Evolutionary conservation across 2,888 invertebrate genomes (phyloP), one percentile per base, ranked within the genome.

Genomic region (Pterostichus niger): DNA sequence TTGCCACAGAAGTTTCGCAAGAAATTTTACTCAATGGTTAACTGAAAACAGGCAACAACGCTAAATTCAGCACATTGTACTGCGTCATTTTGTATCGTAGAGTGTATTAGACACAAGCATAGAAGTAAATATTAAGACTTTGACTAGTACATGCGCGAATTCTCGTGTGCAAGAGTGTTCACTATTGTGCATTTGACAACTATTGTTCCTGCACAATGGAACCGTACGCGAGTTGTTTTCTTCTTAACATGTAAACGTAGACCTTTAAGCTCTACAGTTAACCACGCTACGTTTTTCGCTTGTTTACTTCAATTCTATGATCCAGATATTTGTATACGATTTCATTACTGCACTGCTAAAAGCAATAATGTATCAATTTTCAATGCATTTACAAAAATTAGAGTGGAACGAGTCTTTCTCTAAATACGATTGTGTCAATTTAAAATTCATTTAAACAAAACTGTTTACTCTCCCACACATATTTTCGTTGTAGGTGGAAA

Each of bases 71-170:
- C n/a, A 31, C 52, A 52, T 52, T 75, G 52, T 52, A 75, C 49
- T 49, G 49, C 75, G 75, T 75, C 79, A 79, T 79, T 79, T 79
- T 79, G 64, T 79, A 79, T 64, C 49, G 79, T 17, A 24, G 81
- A 81, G 71, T 81, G 71, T 73, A 71, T 81, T 81, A 54, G 81
- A 81, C 81, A 56, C 31, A 71, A 78, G 56, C 61, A 17, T 54
- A 59, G 80, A 71, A 81, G 81, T 81, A 80, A 81, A 81, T 81
- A 81, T 81, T 81, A 81, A 81, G 81, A 81, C 71, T 71, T 81
- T 71, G 68, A 71, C 46, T 81, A 56, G 71, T 49, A 54, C 52
- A 75, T 71, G 80, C 46, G 49, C 71, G 35, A 17, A 40, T 46
- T 31, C 49, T 24, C 68, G 54, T 54, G 80, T 73, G 64, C 78